Evolutionary conservation across 2,797 vertebrate genomes (phyloP).

Genomic region (Babyrousa celebensis): DNA sequence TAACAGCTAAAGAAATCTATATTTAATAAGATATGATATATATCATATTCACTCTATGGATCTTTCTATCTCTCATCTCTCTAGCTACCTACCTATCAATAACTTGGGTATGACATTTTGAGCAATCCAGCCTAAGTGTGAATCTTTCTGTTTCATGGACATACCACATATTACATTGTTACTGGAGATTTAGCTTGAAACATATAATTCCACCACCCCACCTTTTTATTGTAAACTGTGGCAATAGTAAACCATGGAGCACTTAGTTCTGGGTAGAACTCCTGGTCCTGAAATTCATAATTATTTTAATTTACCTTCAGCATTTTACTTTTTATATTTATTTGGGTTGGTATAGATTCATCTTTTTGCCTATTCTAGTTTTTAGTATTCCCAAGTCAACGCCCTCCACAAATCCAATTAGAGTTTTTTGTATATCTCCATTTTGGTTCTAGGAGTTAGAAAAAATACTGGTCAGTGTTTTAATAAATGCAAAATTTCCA

Average conservation of each 20-base stretch:
- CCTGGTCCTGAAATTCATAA: neutral
- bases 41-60: neutral
- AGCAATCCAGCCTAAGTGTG: neutral
- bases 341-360: neutral
- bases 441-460: neutral
- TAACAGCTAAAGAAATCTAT: neutral
- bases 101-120: neutral
- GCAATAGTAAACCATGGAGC: neutral
- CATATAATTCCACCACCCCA: rapidly evolving
- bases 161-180: neutral
- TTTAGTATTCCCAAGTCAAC: neutral
- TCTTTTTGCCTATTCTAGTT: neutral
- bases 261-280: neutral
- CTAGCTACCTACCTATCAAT: too few species aligned
- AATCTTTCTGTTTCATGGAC: neutral
- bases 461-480: neutral
- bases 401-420: neutral
- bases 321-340: neutral
- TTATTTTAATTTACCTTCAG: neutral
- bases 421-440: neutral
- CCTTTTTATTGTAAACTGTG: neutral
- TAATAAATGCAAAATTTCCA: neutral
- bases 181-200: neutral
- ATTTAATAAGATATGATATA: too few species aligned
- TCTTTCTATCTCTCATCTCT: too few species aligned